A percentile compares a stretch with the other conserved stretches of the same genome.
Conservation (phyloP, 2,797 vertebrate genomes). For the Etheostoma perlongum region DNA sequence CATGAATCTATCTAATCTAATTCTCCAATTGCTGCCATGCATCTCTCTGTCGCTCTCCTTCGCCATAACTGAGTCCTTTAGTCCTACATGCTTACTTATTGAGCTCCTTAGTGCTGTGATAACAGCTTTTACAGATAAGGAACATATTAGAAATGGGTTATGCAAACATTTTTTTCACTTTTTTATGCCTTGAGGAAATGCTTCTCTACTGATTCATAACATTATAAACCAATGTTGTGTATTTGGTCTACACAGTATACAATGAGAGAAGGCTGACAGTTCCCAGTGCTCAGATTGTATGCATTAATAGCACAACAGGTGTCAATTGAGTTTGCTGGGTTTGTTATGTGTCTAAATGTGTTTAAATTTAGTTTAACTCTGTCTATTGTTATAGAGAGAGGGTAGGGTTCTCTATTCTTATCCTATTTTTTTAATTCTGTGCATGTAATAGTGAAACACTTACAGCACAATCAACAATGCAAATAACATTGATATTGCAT, state of each 20-base stretch:
- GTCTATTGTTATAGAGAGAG: not conserved
- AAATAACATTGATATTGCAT: not conserved
- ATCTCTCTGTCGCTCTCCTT: constrained; percentile 51
- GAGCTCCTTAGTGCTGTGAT: constrained; percentile 20
- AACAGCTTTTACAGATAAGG: constrained; percentile 1
- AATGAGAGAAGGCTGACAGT: not conserved
- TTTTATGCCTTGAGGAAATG: not conserved
- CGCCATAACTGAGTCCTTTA: constrained; percentile 51
- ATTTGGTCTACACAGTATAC: not conserved
- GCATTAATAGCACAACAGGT: not conserved
- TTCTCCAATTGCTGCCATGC: constrained; percentile 85
- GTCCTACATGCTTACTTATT: constrained; percentile 38
- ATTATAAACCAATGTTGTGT: not conserved
- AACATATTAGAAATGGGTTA: constrained; percentile 18
- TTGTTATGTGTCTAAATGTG: not conserved
- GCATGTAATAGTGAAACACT: not conserved
- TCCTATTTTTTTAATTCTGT: not conserved
- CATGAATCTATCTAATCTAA: constrained; percentile 90
- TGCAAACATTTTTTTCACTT: not conserved
- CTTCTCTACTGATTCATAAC: not conserved
- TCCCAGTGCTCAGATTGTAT: not conserved
- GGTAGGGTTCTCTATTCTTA: not conserved
- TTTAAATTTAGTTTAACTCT: not conserved
- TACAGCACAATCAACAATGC: not conserved
- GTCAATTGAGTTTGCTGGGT: not conserved